Evolutionary conservation across 2,888 invertebrate genomes (phyloP).

Genomic region (Papilio gigon): DNA sequence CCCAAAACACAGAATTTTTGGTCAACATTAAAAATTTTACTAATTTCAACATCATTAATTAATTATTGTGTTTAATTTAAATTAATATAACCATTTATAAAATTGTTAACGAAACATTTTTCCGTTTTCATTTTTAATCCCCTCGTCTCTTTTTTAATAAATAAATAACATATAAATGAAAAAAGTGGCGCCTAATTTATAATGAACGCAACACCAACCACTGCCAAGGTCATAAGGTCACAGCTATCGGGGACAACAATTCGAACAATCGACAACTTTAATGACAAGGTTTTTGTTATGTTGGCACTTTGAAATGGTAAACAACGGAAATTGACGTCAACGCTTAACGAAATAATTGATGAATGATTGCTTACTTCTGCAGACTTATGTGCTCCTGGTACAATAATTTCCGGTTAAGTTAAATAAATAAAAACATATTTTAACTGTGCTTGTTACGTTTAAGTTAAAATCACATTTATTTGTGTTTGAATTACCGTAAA

Average conservation of each 20-base stretch:
- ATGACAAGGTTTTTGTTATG: slow-evolving; percentile 13
- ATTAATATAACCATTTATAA: too few relatives aligned
- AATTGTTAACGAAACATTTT: too few relatives aligned
- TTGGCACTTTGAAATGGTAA: slow-evolving; percentile 16
- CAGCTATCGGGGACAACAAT: slow-evolving; percentile 21
- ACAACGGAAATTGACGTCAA: slow-evolving; percentile 32
- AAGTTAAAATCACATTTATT: too few relatives aligned
- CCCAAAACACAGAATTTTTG: too few relatives aligned
- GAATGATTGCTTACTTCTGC: slow-evolving; percentile 1
- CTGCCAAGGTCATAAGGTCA: slow-evolving; percentile 40
- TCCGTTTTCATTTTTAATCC: too few relatives aligned
- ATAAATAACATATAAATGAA: too few relatives aligned
- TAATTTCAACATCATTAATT: too few relatives aligned
- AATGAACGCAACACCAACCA: not conserved
- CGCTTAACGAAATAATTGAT: slow-evolving; percentile 16
- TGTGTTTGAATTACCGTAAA: too few relatives aligned
- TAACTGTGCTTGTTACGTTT: not conserved
- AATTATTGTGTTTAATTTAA: too few relatives aligned
- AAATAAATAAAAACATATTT: not conserved
- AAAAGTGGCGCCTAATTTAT: not conserved
- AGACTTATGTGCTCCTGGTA: slow-evolving; percentile 10
- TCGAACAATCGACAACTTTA: not conserved
- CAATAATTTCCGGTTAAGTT: not conserved
- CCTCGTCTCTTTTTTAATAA: too few relatives aligned
- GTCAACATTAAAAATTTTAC: too few relatives aligned